A percentile compares a stretch with the other conserved stretches of the same genome.
Conservation (phyloP, 2,113 vertebrate genomes). For the Crotalus viridis region DNA sequence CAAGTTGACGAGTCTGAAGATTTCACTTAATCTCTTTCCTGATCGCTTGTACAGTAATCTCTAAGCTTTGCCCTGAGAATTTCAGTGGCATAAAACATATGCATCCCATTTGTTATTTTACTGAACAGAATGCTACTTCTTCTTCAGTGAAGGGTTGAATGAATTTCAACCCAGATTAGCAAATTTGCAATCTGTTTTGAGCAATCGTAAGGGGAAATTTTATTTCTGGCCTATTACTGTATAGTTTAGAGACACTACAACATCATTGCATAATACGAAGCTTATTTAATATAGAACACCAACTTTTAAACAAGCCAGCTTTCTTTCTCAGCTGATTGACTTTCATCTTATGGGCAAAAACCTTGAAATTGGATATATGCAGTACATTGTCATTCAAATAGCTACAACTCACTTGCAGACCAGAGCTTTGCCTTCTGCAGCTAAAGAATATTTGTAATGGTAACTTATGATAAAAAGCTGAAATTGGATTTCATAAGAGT, state of each 20-base stretch:
- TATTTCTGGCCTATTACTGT: background rate
- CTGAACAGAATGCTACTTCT: slow-evolving; percentile 17
- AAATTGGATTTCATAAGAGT: slow-evolving; percentile 46
- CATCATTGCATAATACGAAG: slow-evolving; percentile 36
- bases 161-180: slow-evolving; percentile 26
- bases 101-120: background rate
- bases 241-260: slow-evolving; percentile 23
- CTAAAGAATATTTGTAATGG: slow-evolving; percentile 50
- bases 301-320: slow-evolving; percentile 7
- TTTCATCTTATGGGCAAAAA: slow-evolving; percentile 6
- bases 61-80: slow-evolving; percentile 13
- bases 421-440: slow-evolving; percentile 15
- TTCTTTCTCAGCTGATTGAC: slow-evolving; percentile 36
- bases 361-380: slow-evolving; percentile 21
- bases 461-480: slow-evolving; percentile 41
- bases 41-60: background rate
- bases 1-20: background rate
- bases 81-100: slow-evolving; percentile 26
- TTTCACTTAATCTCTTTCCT: background rate
- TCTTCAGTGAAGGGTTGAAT: slow-evolving; percentile 30
- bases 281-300: background rate
- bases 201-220: background rate
- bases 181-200: background rate
- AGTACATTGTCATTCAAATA: slow-evolving; percentile 7
- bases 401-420: slow-evolving; percentile 1